Evolutionary conservation across 2,888 invertebrate genomes (phyloP), one percentile per base, ranked within the genome.

Genomic region (Heliothis peltigera): DNA sequence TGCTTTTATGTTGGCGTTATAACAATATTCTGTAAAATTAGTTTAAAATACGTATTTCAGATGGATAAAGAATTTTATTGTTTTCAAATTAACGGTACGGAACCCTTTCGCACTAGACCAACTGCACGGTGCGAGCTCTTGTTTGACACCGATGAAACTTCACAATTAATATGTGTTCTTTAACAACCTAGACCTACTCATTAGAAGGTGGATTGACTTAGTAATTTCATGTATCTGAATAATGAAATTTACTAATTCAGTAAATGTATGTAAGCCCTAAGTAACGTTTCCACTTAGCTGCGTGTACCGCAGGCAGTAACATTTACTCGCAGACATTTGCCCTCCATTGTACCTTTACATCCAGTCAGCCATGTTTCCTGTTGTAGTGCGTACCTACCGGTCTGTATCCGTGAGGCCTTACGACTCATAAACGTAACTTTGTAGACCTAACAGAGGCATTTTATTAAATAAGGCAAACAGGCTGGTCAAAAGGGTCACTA

Each of bases 401-500:
- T 32, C 10, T 25, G 56, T 17, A 19, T 12, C 35, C 10, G 12
- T 49, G 35, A 47, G 51, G 47, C 47, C 15, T 55, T 28, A 47
- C 8, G 32, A 28, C 15, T 35, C 35, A 44, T 59, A 59, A 59
- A 52, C 3, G 15, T 52, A 46, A n/a, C 17, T 59, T 43, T 55
- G 22, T 12, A n/a, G 19, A 12, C 25, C 8, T 43, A n/a, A 54
- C 18, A 8, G 17, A 19, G 17, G n/a, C 18, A 28, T 10, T 8
- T 18, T 53, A 21, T 35, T 10, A 21, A 22, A 10, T 28, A 28
- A 10, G 28, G 10, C 7, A 1, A 7, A 25, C 0, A 10, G 32
- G 3, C 12, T 28, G 28, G 10, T 32, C 32, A 32, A 32, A 32
- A 32, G 10, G 10, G 10, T 32, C 32, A 32, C 32, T 3, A 32